Conservation (phyloP, 1,140 invertebrate genomes). For the Musca domestica region DNA sequence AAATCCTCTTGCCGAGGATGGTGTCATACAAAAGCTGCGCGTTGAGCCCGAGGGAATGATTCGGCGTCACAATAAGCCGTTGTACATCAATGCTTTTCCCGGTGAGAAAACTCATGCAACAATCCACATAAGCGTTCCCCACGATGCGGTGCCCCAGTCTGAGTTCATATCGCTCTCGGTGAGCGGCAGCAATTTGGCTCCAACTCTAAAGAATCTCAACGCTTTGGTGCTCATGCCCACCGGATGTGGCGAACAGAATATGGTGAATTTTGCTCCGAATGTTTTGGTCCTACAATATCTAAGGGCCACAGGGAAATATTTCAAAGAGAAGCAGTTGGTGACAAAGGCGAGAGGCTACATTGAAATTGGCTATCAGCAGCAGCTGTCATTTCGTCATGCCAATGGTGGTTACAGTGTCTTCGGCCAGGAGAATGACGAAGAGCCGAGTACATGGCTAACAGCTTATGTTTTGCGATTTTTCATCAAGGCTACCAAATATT, state of each 20-base stretch:
- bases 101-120: conserved; percentile 56
- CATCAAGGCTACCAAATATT: conserved; percentile 59
- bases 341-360: conserved; percentile 66
- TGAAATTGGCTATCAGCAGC: conserved; percentile 89
- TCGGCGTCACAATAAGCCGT: conserved; percentile 71
- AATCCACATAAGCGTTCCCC: conserved; percentile 67
- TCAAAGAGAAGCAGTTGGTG: conserved; percentile 60
- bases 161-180: conserved; percentile 70
- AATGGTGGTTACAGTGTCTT: conserved; percentile 97
- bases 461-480: conserved; percentile 86
- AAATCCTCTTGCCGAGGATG: conserved; percentile 68
- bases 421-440: conserved; percentile 55
- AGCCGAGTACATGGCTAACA: conserved; percentile 62
- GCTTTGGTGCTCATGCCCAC: conserved; percentile 80
- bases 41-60: conserved; percentile 80
- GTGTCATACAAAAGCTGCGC: conserved; percentile 66
- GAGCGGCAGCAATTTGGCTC: conserved; percentile 74
- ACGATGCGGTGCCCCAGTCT: conserved; percentile 68
- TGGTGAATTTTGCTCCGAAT: conserved; percentile 89
- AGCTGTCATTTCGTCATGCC: conserved; percentile 81
- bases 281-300: conserved; percentile 81
- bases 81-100: conserved; percentile 71
- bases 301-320: conserved; percentile 30
- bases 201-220: conserved; percentile 71
- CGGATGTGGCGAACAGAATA: conserved; percentile 94